These are phyloP conservation scores for Dendrolimus pini DNA, from an alignment of 2,888 invertebrate genomes.

Conservation along the genomic window DNA sequence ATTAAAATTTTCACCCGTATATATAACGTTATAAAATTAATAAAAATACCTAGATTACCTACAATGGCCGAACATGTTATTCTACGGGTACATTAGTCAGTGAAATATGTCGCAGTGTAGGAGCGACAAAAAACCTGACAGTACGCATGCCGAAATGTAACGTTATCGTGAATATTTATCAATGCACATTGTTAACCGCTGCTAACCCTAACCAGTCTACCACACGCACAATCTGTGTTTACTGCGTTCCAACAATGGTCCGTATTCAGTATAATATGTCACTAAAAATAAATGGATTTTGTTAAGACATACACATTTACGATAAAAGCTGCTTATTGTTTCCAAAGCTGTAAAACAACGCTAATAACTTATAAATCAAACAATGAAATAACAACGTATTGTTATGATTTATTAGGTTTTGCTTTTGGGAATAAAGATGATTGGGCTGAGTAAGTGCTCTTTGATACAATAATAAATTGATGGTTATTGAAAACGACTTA, in stretches of 20 bases:
- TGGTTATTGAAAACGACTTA: neutral
- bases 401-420: constrained; percentile 13
- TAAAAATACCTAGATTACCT: too few species aligned
- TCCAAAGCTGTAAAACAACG: constrained; percentile 19
- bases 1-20: too few species aligned
- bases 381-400: constrained; percentile 14
- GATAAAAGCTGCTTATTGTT: constrained; percentile 24
- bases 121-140: too few species aligned
- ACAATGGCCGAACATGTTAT: too few species aligned
- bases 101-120: too few species aligned
- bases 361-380: constrained; percentile 19
- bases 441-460: too few species aligned
- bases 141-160: neutral
- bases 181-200: constrained; percentile 1
- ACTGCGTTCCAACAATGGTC: constrained; percentile 45
- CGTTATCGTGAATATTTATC: constrained; percentile 2
- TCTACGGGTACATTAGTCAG: too few species aligned
- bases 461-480: too few species aligned
- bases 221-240: constrained; percentile 31
- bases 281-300: constrained; percentile 47
- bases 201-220: constrained; percentile 34
- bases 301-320: constrained; percentile 30
- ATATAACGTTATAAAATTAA: too few species aligned
- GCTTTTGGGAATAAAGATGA: constrained; percentile 6
- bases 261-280: constrained; percentile 52